Percentiles rank a stretch among this genome's conserved stretches.
Evolutionary conservation across 2,797 vertebrate species (phyloP).

Genomic region (Threskiornis aethiopicus): DNA sequence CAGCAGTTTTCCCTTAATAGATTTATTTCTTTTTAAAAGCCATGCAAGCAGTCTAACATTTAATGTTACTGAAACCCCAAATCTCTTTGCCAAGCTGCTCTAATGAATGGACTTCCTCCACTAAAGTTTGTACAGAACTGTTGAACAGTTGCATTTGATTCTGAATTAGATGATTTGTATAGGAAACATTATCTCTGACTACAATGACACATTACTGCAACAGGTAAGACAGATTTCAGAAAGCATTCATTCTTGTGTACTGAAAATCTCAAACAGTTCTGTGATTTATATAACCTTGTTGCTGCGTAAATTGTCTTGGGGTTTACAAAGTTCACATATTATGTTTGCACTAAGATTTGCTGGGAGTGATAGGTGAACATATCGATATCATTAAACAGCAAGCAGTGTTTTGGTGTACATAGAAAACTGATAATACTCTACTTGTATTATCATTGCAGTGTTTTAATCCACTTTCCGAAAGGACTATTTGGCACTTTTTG

Average conservation of each 20-base stretch:
- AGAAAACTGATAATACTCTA: conserved; percentile 62
- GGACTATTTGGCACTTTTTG: conserved; percentile 71
- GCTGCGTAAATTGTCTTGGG: conserved; percentile 71
- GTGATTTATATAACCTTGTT: conserved; percentile 70
- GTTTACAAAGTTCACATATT: conserved; percentile 70
- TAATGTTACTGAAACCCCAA: conserved; percentile 64
- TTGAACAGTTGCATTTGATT: conserved; percentile 64
- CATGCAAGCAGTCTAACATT: conserved; percentile 67
- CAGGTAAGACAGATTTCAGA: conserved; percentile 62
- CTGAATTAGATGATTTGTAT: conserved; percentile 69
- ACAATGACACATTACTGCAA: conserved; percentile 29
- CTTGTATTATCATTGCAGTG: conserved; percentile 62
- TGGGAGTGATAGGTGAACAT: conserved; percentile 71
- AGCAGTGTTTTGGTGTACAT: conserved; percentile 73
- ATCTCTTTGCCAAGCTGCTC: conserved; percentile 72
- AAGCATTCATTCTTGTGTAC: conserved; percentile 51
- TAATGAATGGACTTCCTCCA: conserved; percentile 57
- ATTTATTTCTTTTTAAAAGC: conserved; percentile 70
- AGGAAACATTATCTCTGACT: conserved; percentile 59
- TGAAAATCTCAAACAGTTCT: conserved; percentile 66
- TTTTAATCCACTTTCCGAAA: conserved; percentile 68
- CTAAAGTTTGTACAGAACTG: conserved; percentile 68
- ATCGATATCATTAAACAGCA: conserved; percentile 56
- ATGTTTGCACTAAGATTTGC: conserved; percentile 81
- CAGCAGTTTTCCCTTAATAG: conserved; percentile 62